Conservation (phyloP, 2,888 invertebrate species). For the Polymixis flavicincta region DNA sequence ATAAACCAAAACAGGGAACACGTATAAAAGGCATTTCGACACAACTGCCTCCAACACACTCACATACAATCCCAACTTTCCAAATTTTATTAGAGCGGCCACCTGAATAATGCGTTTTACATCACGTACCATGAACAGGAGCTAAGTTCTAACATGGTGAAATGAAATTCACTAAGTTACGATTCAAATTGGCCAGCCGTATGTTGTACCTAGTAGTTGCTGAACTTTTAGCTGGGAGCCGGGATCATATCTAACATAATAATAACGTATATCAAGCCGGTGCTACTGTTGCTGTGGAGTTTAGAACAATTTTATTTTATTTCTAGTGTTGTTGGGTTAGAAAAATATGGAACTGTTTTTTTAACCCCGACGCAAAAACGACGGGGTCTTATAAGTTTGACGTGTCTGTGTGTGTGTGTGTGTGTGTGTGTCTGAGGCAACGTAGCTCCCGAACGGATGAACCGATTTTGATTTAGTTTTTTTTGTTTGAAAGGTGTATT, state of each 20-base stretch:
- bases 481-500: too few species aligned
- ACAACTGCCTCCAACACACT: slow-evolving; percentile 35
- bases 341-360: not conserved
- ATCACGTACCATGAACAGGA: slow-evolving; percentile 60
- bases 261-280: slow-evolving; percentile 33
- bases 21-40: slow-evolving; percentile 43
- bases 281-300: slow-evolving; percentile 41
- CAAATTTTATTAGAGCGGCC: slow-evolving; percentile 61
- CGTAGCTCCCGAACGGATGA: too few species aligned
- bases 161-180: slow-evolving; percentile 70
- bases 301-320: slow-evolving; percentile 37
- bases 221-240: slow-evolving; percentile 60
- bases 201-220: slow-evolving; percentile 53
- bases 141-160: slow-evolving; percentile 66
- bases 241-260: slow-evolving; percentile 61
- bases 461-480: too few species aligned
- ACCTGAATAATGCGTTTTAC: slow-evolving; percentile 66
- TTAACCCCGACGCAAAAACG: too few species aligned
- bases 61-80: slow-evolving; percentile 56
- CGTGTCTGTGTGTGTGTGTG: too few species aligned
- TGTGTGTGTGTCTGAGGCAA: too few species aligned
- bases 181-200: slow-evolving; percentile 66
- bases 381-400: too few species aligned
- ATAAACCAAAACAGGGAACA: slow-evolving; percentile 35
- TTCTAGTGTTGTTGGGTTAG: not conserved